Conservation (phyloP, 2,113 vertebrate species). For the Galemys pyrenaicus region DNA sequence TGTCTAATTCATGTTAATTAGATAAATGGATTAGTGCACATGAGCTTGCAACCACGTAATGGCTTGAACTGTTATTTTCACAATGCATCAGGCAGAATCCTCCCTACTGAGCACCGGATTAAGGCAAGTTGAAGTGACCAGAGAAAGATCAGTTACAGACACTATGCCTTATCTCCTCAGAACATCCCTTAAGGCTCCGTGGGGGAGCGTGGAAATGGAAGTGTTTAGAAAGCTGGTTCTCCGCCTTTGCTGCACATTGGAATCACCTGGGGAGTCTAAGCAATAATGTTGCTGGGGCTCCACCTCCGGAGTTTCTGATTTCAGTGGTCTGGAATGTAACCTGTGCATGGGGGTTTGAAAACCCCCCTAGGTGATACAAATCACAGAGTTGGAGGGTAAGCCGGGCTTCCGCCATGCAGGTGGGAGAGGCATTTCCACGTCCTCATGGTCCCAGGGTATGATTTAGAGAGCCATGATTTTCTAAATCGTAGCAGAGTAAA, state of each 20-base stretch:
- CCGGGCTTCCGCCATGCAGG: background rate
- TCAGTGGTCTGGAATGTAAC: background rate
- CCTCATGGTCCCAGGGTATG: background rate
- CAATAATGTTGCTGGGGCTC: no score
- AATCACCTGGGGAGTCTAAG: background rate
- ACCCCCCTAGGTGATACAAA: background rate
- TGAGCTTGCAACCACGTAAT: background rate
- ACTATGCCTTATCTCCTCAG: background rate
- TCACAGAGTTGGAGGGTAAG: background rate
- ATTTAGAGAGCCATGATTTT: background rate
- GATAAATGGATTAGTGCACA: background rate
- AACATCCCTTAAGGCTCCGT: background rate
- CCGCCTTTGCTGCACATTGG: background rate
- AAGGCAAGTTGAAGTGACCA: background rate
- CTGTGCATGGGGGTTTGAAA: background rate
- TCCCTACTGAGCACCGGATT: background rate
- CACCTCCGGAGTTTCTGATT: background rate
- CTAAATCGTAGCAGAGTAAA: constrained; percentile 30
- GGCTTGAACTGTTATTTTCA: background rate
- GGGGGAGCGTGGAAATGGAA: rapidly evolving
- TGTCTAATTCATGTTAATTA: background rate
- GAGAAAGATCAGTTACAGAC: background rate
- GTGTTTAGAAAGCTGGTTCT: rapidly evolving
- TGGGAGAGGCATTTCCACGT: background rate
- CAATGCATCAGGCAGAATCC: background rate